Evolutionary conservation across 2,113 vertebrate species (phyloP).

Genomic region (Chaetodon trifascialis): DNA sequence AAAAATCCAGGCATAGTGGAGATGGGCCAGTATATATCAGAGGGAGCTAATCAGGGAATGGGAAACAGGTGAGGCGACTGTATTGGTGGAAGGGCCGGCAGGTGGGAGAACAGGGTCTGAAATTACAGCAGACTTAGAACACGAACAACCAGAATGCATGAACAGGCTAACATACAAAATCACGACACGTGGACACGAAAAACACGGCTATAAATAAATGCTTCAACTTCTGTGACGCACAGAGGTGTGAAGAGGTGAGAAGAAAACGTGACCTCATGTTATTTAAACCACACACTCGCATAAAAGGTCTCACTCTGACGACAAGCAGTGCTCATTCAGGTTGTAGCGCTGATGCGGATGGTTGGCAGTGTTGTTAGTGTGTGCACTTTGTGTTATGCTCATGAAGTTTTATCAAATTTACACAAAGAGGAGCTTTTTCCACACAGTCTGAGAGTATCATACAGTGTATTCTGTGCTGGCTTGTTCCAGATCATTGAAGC

Average conservation of each 20-base stretch:
- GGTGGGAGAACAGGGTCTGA: too few relatives aligned
- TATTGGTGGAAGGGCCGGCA: too few relatives aligned
- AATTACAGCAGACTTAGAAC: too few relatives aligned
- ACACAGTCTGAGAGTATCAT: neutral
- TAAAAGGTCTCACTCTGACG: neutral
- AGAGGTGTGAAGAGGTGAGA: neutral
- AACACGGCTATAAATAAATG: neutral
- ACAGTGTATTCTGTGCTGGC: neutral
- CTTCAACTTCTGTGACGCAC: neutral
- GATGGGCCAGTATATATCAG: too few relatives aligned
- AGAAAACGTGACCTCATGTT: slow-evolving; percentile 4
- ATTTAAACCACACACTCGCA: neutral
- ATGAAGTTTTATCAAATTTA: neutral
- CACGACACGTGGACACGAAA: neutral
- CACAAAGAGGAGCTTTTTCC: too few relatives aligned
- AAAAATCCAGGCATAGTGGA: too few relatives aligned
- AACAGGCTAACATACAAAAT: too few relatives aligned
- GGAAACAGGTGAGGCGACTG: too few relatives aligned
- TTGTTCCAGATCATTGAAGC: neutral
- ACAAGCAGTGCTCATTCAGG: neutral
- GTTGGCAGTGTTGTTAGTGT: neutral
- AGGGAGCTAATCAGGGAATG: too few relatives aligned
- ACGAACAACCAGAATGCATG: too few relatives aligned
- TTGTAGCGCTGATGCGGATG: neutral
- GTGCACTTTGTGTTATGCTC: slow-evolving; percentile 5